Evolutionary conservation across 2,797 vertebrate species (phyloP), one percentile per base, ranked within the genome.

Genomic region (Gobio occitaniae): DNA sequence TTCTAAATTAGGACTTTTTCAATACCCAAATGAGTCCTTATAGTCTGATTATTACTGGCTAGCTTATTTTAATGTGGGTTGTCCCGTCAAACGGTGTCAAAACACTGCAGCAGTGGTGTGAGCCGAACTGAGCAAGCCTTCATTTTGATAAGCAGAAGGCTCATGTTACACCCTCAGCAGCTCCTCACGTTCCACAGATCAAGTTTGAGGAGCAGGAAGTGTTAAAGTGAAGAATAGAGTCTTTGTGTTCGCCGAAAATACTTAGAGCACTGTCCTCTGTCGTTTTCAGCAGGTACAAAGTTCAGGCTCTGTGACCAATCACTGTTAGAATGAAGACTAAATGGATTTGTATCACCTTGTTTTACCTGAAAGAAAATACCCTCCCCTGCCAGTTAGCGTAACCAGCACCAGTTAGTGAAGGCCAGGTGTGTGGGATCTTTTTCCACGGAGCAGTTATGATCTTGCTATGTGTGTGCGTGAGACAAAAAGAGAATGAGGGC

Each of bases 321-420:
- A 38, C 10, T 74, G 54, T 44, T 78, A 32, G 61, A 59, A 4
- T 36, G 47, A 52, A 54, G 16, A 32, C 44, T 52, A 38, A 59
- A 78, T 85, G 3, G 70, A 38, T 80, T 83, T 66, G 70, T 86
- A 69, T 77, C 56, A 81, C 36, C 16, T 54, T 48, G 9, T 79
- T 74, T 82, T 44, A 75, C 48, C 38, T 77, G 87, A 90, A 90
- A 90, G 68, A 68, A 48, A 75, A 88, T 82, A 85, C 77, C 47
- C 3, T 17, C 12, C 48, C 13, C 8, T 68, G 36, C 32, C 79
- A 88, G 66, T 77, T 38, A 84, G 48, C 63, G 25, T 77, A 9
- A 82, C 72, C 85, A 48, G 78, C 52, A 48, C 63, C 48, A 13
- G 66, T 85, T 84, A 32, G 78, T 52, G 54, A 71, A 77, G 84